phyloP scores from a whole-genome alignment of 2,113 vertebrate genomes.

The Salminus brasiliensis region DNA sequence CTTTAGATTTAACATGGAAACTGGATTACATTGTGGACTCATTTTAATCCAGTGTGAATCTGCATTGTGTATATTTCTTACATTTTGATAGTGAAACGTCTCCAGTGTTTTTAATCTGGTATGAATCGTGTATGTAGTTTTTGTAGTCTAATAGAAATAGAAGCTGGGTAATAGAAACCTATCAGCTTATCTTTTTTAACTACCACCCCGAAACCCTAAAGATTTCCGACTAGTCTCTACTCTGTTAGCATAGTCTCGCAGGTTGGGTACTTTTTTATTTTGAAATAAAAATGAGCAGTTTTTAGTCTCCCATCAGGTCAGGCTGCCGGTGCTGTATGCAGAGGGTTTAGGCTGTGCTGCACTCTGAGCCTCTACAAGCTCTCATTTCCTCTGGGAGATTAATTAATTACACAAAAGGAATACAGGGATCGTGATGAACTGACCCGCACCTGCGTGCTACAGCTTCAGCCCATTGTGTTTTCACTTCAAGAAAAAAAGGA shows the following conservation, averaged over 20 bases:
- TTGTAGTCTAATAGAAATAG: too few species aligned
- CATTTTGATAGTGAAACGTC: too few species aligned
- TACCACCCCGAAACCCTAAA: too few species aligned
- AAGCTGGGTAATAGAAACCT: too few species aligned
- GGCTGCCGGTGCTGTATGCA: background rate
- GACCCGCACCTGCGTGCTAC: background rate
- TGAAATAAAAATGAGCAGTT: background rate
- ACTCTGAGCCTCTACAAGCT: conserved; percentile 10
- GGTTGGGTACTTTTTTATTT: background rate
- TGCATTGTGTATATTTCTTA: too few species aligned
- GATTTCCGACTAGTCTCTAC: background rate
- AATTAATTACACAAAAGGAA: conserved; percentile 25
- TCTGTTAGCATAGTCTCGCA: background rate
- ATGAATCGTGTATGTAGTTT: too few species aligned
- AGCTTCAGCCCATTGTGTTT: conserved; percentile 3
- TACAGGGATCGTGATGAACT: conserved; percentile 4
- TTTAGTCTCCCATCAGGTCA: background rate
- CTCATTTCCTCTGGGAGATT: conserved; percentile 23
- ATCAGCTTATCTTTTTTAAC: too few species aligned
- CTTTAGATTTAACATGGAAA: too few species aligned
- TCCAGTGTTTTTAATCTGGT: too few species aligned
- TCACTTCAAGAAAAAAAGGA: background rate
- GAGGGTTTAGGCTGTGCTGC: background rate
- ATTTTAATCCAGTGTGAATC: too few species aligned
- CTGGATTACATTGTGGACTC: background rate